Evolutionary conservation across 2,888 invertebrate genomes (phyloP).

Genomic region (Dyspetes luteomarginatus): DNA sequence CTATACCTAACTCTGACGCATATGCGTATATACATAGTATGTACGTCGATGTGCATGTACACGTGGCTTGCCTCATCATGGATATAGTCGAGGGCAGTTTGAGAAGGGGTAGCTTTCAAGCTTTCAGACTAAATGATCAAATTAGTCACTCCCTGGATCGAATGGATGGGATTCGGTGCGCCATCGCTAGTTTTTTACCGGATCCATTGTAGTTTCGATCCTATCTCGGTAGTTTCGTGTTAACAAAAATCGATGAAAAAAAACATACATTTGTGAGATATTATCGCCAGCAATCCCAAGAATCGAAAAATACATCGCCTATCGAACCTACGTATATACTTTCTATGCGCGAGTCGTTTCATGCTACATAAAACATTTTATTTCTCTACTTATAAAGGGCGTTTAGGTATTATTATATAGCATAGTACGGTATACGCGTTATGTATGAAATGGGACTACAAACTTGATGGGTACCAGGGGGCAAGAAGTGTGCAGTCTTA

Average conservation of each 20-base stretch:
- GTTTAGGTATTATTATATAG: slow-evolving; percentile 58
- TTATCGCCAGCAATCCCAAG: slow-evolving; percentile 5
- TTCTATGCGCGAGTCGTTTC: slow-evolving; percentile 53
- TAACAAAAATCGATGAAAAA: slow-evolving; percentile 3
- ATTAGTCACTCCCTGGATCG: slow-evolving; percentile 61
- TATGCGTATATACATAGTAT: slow-evolving; percentile 27
- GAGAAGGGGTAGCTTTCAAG: slow-evolving; percentile 56
- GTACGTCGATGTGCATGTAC: slow-evolving; percentile 15
- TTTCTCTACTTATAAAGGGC: slow-evolving; percentile 55
- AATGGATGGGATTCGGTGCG: slow-evolving; percentile 25
- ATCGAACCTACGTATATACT: slow-evolving; percentile 24
- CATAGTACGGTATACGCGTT: background rate
- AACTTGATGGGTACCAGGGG: slow-evolving; percentile 8
- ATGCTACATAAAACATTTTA: slow-evolving; percentile 64
- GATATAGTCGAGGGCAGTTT: slow-evolving; percentile 51
- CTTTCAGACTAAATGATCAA: slow-evolving; percentile 63
- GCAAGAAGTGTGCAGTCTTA: slow-evolving; percentile 24
- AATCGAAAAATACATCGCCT: slow-evolving; percentile 28
- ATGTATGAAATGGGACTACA: slow-evolving; percentile 23
- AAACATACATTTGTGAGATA: slow-evolving; percentile 5
- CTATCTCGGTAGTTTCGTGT: background rate
- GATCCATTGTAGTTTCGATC: slow-evolving; percentile 6
- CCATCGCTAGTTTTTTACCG: slow-evolving; percentile 35
- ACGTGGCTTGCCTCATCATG: slow-evolving; percentile 45
- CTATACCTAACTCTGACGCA: slow-evolving; percentile 32